Evolutionary conservation across 2,797 vertebrate species (phyloP).

Genomic region (Phoxinus dragarum): DNA sequence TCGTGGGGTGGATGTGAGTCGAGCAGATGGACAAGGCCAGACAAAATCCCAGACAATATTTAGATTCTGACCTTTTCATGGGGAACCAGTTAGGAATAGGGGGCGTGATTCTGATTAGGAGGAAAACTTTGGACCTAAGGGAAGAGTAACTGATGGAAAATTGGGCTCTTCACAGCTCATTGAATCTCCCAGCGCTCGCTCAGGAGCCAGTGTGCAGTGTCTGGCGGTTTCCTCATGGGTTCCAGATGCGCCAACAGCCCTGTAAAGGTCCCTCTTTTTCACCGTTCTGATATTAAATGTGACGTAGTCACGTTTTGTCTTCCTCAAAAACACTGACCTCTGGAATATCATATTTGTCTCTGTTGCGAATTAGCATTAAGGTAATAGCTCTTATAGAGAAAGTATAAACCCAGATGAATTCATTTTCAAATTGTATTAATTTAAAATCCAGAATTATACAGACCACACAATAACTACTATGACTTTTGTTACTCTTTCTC

Average conservation of each 20-base stretch:
- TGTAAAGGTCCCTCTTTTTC: slow-evolving; percentile 27
- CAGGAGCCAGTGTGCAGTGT: slow-evolving; percentile 71
- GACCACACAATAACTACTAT: background rate
- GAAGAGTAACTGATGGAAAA: slow-evolving; percentile 79
- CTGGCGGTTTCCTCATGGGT: slow-evolving; percentile 79
- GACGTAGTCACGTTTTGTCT: slow-evolving; percentile 17
- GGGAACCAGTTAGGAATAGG: slow-evolving; percentile 48
- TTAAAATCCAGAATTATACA: background rate
- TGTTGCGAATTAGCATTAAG: background rate
- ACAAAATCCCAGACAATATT: slow-evolving; percentile 49
- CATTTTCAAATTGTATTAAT: background rate
- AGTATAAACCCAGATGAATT: background rate
- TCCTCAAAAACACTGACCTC: background rate
- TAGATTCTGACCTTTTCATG: slow-evolving; percentile 52
- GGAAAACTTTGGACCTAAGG: slow-evolving; percentile 69
- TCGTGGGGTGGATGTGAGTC: slow-evolving; percentile 53
- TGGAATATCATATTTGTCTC: slow-evolving; percentile 24
- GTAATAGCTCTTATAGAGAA: background rate
- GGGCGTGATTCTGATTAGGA: slow-evolving; percentile 56
- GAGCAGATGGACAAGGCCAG: slow-evolving; percentile 46
- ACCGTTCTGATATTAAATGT: slow-evolving; percentile 42
- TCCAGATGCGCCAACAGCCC: slow-evolving; percentile 73
- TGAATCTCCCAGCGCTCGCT: slow-evolving; percentile 76
- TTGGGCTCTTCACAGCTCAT: slow-evolving; percentile 85
- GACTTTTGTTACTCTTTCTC: background rate